Base-by-base conservation (phyloP, 2,113 vertebrate genomes). In the Mohoua ochrocephala region DNA sequence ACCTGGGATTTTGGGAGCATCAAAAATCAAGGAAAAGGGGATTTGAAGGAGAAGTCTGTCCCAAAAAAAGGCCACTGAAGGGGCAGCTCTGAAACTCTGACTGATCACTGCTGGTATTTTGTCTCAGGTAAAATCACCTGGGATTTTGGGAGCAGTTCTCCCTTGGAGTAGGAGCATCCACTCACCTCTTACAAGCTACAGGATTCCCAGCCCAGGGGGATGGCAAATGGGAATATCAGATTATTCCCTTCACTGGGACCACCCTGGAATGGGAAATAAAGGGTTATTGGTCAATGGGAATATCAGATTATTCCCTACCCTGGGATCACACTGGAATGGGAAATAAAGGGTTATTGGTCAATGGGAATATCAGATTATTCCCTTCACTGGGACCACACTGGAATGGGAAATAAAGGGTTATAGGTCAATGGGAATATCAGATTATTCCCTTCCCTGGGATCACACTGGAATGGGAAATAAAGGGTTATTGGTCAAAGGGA, bases 361-460 rank as follows among this genome's bases (percentile, higher is more conserved):
- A 19, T 15, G 10, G 42, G 52, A 47, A 35, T n/a, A 60, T 10
- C 39, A 14, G 56, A 22, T 9, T 44, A 56, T 45, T 35, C 53
- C 24, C 39, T 53, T 0, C 5, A 0, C 3, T 28, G 24, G 14
- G 18, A 42, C n/a, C 23, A 16, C 2, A n/a, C 5, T 1, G 11
- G 14, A 22, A 28, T n/a, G 21, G 16, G 28, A 63, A 77, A 4
- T 39, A 21, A 49, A 13, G 45, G 3, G 13, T n/a, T 41, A 15
- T 60, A 31, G 23, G 35, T 50, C 13, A 45, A 47, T 45, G 11
- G 17, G 28, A 31, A 11, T 13, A 44, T 35, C 53, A 61, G 69
- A 26, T 50, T 30, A 15, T 44, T 56, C 52, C 39, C 39, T n/a
- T 1, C 10, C 1, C 2, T n/a, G 23, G 23, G 13, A 44, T 56